Evolutionary conservation across 2,797 vertebrate species (phyloP).

Genomic region (Masticophis lateralis): DNA sequence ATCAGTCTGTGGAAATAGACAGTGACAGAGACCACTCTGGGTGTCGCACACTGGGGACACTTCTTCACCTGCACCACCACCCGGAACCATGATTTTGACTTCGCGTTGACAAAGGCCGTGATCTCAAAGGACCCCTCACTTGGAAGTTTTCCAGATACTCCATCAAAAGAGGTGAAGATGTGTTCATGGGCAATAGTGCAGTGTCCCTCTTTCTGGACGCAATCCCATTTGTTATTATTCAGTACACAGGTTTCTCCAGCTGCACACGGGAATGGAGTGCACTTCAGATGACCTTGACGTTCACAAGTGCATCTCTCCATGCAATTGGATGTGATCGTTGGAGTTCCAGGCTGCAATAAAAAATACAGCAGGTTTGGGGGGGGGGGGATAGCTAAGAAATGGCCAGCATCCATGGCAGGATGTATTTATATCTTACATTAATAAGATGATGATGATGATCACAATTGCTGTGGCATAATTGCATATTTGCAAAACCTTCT

Average conservation of each 20-base stretch:
- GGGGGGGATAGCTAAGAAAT: neutral
- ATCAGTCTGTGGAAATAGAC: constrained; percentile 62
- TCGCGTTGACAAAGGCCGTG: constrained; percentile 59
- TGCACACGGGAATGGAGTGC: constrained; percentile 60
- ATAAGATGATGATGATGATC: neutral
- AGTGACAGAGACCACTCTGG: constrained; percentile 12
- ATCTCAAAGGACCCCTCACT: constrained; percentile 66
- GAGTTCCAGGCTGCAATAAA: constrained; percentile 11
- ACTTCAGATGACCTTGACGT: constrained; percentile 60
- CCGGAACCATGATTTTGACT: constrained; percentile 66
- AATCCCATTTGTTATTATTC: constrained; percentile 58
- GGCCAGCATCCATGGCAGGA: neutral
- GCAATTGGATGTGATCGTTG: constrained; percentile 48
- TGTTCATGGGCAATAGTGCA: constrained; percentile 37
- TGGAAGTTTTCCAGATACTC: constrained; percentile 54
- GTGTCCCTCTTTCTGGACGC: constrained; percentile 45
- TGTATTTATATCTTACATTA: neutral
- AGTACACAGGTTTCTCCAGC: constrained; percentile 57
- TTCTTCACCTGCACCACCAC: constrained; percentile 67
- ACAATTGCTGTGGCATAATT: neutral
- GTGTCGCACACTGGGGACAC: constrained; percentile 44
- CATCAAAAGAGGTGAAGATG: constrained; percentile 69
- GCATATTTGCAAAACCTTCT: neutral
- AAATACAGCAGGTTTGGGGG: neutral
- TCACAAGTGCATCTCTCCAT: constrained; percentile 67